Evolutionary conservation across 2,888 invertebrate species (phyloP), one percentile per base, ranked within the genome.

Genomic region (Andrena praecox): DNA sequence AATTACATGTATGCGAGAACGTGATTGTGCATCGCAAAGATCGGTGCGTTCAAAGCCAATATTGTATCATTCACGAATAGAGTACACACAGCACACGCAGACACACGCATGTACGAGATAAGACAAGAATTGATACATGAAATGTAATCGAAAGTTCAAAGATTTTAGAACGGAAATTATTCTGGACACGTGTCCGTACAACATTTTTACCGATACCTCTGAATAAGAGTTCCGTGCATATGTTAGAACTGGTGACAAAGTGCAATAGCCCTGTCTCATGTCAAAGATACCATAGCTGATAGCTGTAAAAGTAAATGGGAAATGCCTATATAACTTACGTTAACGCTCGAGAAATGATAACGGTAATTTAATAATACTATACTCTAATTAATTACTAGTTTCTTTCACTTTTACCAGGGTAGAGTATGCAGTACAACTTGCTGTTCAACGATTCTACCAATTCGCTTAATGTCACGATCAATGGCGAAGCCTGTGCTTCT

Each of bases 201-300:
- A 78, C 67, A 67, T 67, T 76, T 76, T 67, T 68, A 77, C 67
- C 33, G 33, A 79, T 72, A 68, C 79, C 77, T 80, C 77, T 63
- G 50, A 80, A 85, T 60, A 73, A 72, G 75, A 67, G 70, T 80
- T 80, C 82, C 77, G 24, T 76, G 80, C 60, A 77, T 84, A 76
- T 63, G 48, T 59, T 59, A 71, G 50, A 82, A 85, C 52, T 78
- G 80, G 69, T 86, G 80, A 80, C 69, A 70, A 83, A 83, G 80
- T 86, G 85, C 85, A 86, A 86, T 86, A 86, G 77, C 59, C 76
- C 77, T 76, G 69, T 85, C 60, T 82, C 72, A 74, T 76, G 78
- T 85, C 80, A 85, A 80, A 82, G 77, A 76, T 83, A 86, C 62
- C 77, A 56, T 83, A 86, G 73, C 60, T 67, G 52, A 72, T 86